phyloP scores from a whole-genome alignment of 2,797 vertebrate genomes.

The Coregonus sp. region DNA sequence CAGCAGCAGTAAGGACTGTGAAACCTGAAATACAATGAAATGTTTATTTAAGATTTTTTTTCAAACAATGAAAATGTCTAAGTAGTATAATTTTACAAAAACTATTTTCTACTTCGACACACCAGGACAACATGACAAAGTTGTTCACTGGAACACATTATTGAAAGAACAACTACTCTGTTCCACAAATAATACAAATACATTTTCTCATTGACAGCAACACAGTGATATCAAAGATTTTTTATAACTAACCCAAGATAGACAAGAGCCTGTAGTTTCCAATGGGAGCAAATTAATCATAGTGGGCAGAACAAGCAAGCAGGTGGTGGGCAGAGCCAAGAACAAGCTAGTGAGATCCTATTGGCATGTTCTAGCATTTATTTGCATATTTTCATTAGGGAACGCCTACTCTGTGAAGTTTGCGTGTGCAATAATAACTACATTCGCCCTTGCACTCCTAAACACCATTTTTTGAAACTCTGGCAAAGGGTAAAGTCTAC shows the following conservation, averaged over 20 bases:
- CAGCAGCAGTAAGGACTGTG: not conserved
- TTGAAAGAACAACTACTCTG: not conserved
- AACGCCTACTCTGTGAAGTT: no score
- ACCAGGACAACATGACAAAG: not conserved
- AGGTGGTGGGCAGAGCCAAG: no score
- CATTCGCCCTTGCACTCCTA: no score
- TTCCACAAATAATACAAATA: not conserved
- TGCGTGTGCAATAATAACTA: no score
- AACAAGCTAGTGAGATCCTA: no score
- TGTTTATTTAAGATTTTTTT: not conserved
- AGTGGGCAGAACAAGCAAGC: no score
- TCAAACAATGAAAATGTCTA: not conserved
- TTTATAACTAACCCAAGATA: not conserved
- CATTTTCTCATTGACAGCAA: not conserved
- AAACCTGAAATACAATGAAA: not conserved
- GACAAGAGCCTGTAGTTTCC: not conserved
- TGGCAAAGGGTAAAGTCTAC: no score
- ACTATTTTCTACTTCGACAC: not conserved
- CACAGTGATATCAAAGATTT: not conserved
- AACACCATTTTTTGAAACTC: no score
- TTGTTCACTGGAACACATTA: not conserved
- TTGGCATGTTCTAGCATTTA: no score
- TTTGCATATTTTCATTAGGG: no score
- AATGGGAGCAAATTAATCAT: no score
- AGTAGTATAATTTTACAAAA: not conserved